These are phyloP conservation scores for Tetragnatha montana DNA, from an alignment of 2,888 invertebrate species.

Conservation along the genomic window DNA sequence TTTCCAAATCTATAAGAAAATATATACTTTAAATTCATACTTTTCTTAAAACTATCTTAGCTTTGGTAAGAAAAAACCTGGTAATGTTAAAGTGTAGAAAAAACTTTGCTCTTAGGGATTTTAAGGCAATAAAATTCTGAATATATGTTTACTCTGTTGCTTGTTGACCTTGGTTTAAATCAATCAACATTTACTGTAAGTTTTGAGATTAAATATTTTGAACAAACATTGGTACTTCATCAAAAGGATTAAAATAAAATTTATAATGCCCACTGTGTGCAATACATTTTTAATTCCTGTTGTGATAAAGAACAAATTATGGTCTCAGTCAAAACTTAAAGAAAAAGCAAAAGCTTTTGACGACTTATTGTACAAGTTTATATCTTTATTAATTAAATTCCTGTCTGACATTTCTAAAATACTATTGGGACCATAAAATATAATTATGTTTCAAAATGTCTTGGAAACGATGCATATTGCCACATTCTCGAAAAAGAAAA, in stretches of 20 bases:
- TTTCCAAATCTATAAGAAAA: no score
- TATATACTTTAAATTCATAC: no score
- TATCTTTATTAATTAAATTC: neutral
- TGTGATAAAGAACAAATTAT: neutral
- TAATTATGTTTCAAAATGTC: neutral
- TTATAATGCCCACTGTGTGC: neutral
- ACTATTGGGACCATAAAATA: slow-evolving; percentile 5
- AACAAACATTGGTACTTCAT: neutral
- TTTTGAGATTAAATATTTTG: neutral
- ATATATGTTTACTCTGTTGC: neutral
- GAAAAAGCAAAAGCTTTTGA: neutral
- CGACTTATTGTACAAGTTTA: neutral
- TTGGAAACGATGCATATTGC: no score
- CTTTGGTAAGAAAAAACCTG: no score
- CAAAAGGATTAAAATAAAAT: neutral
- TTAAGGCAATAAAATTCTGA: neutral
- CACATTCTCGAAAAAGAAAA: no score
- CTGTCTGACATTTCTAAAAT: neutral
- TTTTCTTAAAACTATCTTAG: no score
- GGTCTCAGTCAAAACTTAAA: neutral
- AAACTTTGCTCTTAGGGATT: slow-evolving; percentile 12
- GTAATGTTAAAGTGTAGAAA: no score
- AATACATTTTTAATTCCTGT: neutral
- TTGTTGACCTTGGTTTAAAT: neutral
- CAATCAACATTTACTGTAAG: neutral